Conservation (phyloP, 2,888 invertebrate species). For the Apamea sordens region DNA sequence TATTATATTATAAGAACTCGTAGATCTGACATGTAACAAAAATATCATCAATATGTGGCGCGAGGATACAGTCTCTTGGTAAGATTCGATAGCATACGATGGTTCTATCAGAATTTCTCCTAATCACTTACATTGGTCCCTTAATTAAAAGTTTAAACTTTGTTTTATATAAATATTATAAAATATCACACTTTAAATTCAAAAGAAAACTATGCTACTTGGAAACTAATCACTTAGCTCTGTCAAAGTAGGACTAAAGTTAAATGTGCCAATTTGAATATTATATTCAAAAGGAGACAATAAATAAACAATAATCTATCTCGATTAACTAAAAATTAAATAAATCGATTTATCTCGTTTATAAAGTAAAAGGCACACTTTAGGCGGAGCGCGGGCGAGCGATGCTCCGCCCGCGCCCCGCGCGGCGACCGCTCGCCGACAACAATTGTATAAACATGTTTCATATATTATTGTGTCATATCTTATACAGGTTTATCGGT, state of each 20-base stretch:
- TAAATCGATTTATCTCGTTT: conserved; percentile 87
- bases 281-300: conserved; percentile 88
- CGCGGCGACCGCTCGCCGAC: conserved; percentile 68
- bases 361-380: conserved; percentile 89
- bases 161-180: conserved; percentile 89
- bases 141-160: conserved; percentile 90
- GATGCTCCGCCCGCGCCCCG: conserved; percentile 71
- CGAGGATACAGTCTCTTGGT: conserved; percentile 85
- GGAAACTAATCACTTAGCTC: conserved; percentile 88
- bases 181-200: conserved; percentile 91
- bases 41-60: conserved; percentile 80
- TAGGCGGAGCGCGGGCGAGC: conserved; percentile 73
- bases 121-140: conserved; percentile 90
- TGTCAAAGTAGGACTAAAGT: conserved; percentile 88
- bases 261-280: conserved; percentile 89
- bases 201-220: conserved; percentile 88
- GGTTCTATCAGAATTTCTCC: conserved; percentile 88
- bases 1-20: conserved; percentile 78
- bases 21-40: conserved; percentile 82
- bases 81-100: conserved; percentile 82
- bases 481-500: conserved; percentile 80
- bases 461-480: conserved; percentile 80
- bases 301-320: conserved; percentile 90
- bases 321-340: conserved; percentile 90
- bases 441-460: conserved; percentile 76